Evolutionary conservation across 30 jellyfish, hydroid and myxozoan species (phyloP), one percentile per base, ranked within the genome.

Genomic region (Pelagia noctiluca): DNA sequence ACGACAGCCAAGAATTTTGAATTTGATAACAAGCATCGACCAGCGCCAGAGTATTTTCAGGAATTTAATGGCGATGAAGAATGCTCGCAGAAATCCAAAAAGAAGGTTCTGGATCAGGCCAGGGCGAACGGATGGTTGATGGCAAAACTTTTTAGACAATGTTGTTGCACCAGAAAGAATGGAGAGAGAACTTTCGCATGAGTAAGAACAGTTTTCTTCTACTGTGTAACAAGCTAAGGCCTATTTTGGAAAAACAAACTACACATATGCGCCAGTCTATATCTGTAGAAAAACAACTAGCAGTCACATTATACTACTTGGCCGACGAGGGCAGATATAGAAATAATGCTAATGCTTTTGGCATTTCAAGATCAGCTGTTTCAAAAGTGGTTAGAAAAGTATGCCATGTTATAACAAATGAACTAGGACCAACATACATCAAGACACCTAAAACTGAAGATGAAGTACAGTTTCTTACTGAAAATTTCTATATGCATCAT

Each of bases 261-360:
- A 81, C 87, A 38, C 48, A 68, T 37, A 1, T 83, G 79, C 79
- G 80, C 29, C 35, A 16, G 64, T 36, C 86, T 26, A 50, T 83
- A 13, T 70, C 87, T 37, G 78, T 83, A 2, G 93, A 50, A 57
- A 67, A n/a, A 31, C 88, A 67, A 38, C 70, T 67, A 25, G 78
- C 88, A 16, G 79, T 70, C 35, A 28, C 90, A 13, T 61, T 83
- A 64, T 67, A 83, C 54, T 83, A 83, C 87, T 28, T 83, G 3
- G 50, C 69, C n/a, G 93, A 83, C 48, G 93, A 71, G 50, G 93
- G 93, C 48, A 50, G 93, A 29, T 50, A 47, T 42, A 21, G 93
- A 52, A 71, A 83, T 67, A 75, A n/a, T 18, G 89, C 89, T 12
- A 84, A 84, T 60, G 82, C 95, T 22, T 84, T 84, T 71, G 95